phyloP scores from a whole-genome alignment of 1,140 invertebrate genomes.

The Tribolium castaneum region DNA sequence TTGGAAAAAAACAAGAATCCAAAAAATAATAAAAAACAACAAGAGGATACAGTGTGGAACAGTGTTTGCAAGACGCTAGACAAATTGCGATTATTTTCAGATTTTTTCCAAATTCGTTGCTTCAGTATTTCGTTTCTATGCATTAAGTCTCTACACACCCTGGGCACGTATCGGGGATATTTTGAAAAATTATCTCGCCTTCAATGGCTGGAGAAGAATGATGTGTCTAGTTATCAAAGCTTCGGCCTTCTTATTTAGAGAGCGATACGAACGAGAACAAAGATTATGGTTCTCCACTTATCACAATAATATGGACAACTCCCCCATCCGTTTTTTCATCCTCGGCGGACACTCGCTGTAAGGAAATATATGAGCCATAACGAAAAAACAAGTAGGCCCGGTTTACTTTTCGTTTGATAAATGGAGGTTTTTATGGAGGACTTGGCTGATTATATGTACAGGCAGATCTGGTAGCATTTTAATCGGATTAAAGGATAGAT shows the following conservation, averaged over 20 bases:
- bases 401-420: conserved; percentile 43
- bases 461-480: conserved; percentile 44
- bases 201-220: neutral
- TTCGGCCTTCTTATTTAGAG: conserved; percentile 7
- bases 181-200: conserved; percentile 21
- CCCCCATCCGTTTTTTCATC: conserved; percentile 39
- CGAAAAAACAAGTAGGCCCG: conserved; percentile 44
- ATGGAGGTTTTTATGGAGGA: conserved; percentile 43
- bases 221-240: conserved; percentile 30
- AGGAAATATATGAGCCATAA: conserved; percentile 46
- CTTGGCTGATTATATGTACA: conserved; percentile 43
- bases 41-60: neutral
- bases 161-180: neutral
- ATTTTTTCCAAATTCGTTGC: neutral
- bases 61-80: neutral
- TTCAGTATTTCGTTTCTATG: neutral
- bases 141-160: neutral
- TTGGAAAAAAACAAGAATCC: neutral
- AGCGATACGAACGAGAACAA: conserved; percentile 31
- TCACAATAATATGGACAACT: conserved; percentile 43
- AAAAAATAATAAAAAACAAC: neutral
- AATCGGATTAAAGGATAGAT: conserved; percentile 46
- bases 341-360: conserved; percentile 35
- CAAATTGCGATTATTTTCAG: neutral
- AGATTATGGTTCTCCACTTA: conserved; percentile 44